Conservation (phyloP, 2,888 invertebrate species). For the Nymphalis polychloros region DNA sequence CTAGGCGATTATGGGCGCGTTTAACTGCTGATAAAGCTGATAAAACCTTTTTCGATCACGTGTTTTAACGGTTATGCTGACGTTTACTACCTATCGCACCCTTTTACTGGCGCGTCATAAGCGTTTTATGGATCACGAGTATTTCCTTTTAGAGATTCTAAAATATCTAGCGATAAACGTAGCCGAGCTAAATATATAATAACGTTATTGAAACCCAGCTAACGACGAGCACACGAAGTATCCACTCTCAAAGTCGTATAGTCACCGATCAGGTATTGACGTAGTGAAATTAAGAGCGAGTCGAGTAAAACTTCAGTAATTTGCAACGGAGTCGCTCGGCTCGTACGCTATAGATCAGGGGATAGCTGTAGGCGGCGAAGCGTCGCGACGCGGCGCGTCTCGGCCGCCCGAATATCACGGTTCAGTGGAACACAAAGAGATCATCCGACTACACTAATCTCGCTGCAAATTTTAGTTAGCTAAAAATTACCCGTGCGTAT, state of each 20-base stretch:
- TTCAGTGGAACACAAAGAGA: conserved; percentile 56
- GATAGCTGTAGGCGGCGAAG: conserved; percentile 12
- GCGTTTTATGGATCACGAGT: conserved; percentile 28
- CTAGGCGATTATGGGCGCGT: conserved; percentile 36
- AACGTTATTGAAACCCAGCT: not conserved
- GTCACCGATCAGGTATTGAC: conserved; percentile 6
- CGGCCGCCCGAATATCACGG: conserved; percentile 45
- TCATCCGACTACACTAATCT: conserved; percentile 47
- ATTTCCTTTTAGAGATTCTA: conserved; percentile 13
- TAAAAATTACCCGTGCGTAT: conserved; percentile 43
- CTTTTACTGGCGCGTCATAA: conserved; percentile 24
- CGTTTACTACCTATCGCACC: conserved; percentile 29
- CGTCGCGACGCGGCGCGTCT: conserved; percentile 32
- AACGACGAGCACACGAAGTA: not conserved
- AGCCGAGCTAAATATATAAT: not conserved
- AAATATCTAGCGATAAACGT: conserved; percentile 4
- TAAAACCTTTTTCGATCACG: conserved; percentile 36
- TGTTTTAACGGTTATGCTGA: conserved; percentile 34
- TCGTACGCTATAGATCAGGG: conserved; percentile 11
- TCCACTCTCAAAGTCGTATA: not conserved
- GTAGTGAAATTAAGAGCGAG: conserved; percentile 21
- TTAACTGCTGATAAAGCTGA: conserved; percentile 40
- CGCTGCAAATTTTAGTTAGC: conserved; percentile 44
- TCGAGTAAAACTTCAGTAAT: conserved; percentile 28
- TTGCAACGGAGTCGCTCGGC: conserved; percentile 18